Evolutionary conservation across 2,797 vertebrate genomes (phyloP), one percentile per base, ranked within the genome.

Genomic region (Tokudaia tokunoshimensis): DNA sequence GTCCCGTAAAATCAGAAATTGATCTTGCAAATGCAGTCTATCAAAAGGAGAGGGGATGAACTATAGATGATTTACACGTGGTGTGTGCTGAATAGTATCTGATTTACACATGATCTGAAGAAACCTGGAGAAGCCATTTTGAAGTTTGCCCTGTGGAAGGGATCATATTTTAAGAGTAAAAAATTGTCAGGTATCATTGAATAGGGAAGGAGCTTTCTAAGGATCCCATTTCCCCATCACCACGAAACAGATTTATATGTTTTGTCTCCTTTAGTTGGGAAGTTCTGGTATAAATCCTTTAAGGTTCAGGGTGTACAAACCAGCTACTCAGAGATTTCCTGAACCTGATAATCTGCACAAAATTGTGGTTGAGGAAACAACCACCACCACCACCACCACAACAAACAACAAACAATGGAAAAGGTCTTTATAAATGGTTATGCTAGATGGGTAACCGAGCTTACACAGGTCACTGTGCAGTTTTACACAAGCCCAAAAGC

Each of bases 181-280:
- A 96, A 94, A 92, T 75, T 92, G 96, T 67, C 91, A 96, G 94
- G 41, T 97, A 83, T 98, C 97, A 97, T 97, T 97, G 97, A 97
- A 94, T 91, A 95, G 96, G 94, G 96, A 97, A 96, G 97, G 97
- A 75, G 97, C 90, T 97, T 97, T 97, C 97, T 97, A 97, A 97
- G 96, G 97, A 79, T 85, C 96, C 96, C 94, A 97, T 98, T 97
- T 97, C 93, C 12, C 13, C 52, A 95, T 97, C 94, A 94, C 84
- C 24, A n/a, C 3, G 17, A 89, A 97, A 82, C 88, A 87, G 96
- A 75, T 74, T 98, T 98, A 96, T 98, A 96, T 84, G 94, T 91
- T 70, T 95, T 97, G 96, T 63, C 98, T n/a, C 13, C 92, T 31
- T 83, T 92, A 75, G 37, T 61, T 93, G 95, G 65, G 88, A 70